A percentile compares a stretch with the other conserved stretches of the same genome.
Conservation (phyloP, 2,797 vertebrate species). For the Acanthurus leucopareius region DNA sequence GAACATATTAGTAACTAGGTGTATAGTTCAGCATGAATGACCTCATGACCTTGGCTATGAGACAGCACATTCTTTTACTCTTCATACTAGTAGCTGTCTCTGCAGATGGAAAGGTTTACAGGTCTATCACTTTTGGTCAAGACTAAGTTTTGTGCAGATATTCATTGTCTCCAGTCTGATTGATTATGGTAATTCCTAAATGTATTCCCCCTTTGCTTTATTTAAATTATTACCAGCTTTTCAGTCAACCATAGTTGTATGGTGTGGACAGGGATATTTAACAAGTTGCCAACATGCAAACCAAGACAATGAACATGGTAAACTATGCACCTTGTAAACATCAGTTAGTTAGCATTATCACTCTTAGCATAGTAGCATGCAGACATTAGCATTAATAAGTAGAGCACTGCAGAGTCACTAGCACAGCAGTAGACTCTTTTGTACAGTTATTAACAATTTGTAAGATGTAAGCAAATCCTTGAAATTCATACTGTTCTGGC, state of each 20-base stretch:
- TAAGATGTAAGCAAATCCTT: neutral
- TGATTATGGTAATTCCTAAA: too few relatives aligned
- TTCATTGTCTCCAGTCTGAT: too few relatives aligned
- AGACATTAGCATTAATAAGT: neutral
- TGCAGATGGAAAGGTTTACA: neutral
- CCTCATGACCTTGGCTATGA: neutral
- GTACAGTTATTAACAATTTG: too few relatives aligned
- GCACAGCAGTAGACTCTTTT: neutral
- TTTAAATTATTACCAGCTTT: too few relatives aligned
- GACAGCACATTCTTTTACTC: neutral
- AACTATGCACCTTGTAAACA: neutral
- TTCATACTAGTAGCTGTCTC: neutral
- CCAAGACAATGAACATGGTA: neutral
- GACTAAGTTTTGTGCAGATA: too few relatives aligned
- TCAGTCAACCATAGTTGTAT: too few relatives aligned
- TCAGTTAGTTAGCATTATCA: neutral
- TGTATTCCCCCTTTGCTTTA: too few relatives aligned
- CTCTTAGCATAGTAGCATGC: neutral
- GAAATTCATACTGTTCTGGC: neutral
- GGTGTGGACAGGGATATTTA: too few relatives aligned
- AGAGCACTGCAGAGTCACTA: neutral
- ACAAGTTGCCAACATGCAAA: neutral
- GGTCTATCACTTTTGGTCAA: too few relatives aligned
- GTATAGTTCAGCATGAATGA: neutral
- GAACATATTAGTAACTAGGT: neutral